phyloP scores from a whole-genome alignment of 2,113 vertebrate species.

The Apus apus region DNA sequence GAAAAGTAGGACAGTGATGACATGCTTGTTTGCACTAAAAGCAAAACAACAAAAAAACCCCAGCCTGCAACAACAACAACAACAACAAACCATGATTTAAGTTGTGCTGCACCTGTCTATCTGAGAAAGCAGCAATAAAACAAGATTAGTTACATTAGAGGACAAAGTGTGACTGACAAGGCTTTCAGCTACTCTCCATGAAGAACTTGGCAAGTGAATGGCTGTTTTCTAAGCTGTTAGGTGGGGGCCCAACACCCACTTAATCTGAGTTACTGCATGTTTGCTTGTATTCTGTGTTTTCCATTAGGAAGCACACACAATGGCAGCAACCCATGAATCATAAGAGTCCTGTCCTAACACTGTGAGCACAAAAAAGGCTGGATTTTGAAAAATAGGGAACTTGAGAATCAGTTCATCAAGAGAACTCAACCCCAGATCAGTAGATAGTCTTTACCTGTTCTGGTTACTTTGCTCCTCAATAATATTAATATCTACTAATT shows the following conservation, averaged over 20 bases:
- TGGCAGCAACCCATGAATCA: not conserved
- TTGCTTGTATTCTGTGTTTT: not conserved
- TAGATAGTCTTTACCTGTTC: not conserved
- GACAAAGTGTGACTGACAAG: not conserved
- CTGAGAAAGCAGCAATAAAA: conserved; percentile 7
- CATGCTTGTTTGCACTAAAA: not conserved
- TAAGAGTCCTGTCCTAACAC: not conserved
- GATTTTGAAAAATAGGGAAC: not conserved
- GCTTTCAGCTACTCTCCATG: not conserved
- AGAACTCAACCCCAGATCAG: not conserved
- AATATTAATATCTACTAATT: not conserved
- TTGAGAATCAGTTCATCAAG: not conserved
- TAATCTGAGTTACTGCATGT: not conserved
- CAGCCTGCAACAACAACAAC: not conserved
- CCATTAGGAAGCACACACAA: not conserved
- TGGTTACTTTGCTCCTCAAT: not conserved
- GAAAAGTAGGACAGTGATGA: not conserved
- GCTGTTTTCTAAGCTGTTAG: conserved; percentile 43
- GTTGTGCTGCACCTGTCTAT: not conserved
- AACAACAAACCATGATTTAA: not conserved
- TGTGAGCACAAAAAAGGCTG: not conserved
- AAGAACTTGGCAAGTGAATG: not conserved
- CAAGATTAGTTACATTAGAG: not conserved
- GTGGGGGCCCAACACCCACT: no score
- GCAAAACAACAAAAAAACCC: not conserved